These are phyloP conservation scores for Hypselothyrea guttata DNA, from an alignment of 2,888 invertebrate species.

Conservation along the genomic window DNA sequence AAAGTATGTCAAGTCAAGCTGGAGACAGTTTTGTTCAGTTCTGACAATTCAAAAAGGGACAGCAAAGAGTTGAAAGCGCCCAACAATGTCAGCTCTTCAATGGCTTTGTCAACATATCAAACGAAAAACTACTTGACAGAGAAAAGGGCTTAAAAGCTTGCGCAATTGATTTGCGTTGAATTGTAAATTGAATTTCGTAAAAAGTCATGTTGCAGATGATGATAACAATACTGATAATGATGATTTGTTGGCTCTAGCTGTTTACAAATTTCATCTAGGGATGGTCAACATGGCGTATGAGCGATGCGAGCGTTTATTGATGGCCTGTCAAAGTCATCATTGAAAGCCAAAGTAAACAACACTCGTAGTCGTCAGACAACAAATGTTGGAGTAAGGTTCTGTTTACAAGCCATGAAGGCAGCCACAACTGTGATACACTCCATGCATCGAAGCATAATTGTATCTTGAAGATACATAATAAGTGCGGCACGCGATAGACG, in stretches of 20 bases:
- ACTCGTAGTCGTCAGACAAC: conserved; percentile 32
- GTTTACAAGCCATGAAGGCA: conserved; percentile 41
- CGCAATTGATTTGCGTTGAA: conserved; percentile 11
- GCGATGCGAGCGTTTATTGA: conserved; percentile 50
- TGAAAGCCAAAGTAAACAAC: conserved; percentile 53
- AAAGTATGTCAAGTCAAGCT: conserved; percentile 43
- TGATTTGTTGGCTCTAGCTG: conserved; percentile 19
- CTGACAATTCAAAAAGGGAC: conserved; percentile 6
- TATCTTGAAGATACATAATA: conserved; percentile 52
- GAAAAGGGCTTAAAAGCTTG: neutral
- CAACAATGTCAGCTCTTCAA: conserved; percentile 16
- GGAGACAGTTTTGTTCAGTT: conserved; percentile 4
- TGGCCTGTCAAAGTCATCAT: conserved; percentile 57
- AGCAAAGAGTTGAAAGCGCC: neutral
- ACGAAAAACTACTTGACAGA: conserved; percentile 12
- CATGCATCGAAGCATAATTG: conserved; percentile 44
- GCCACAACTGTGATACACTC: conserved; percentile 13
- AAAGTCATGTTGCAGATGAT: conserved; percentile 1
- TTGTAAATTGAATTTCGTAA: conserved; percentile 14
- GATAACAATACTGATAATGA: neutral
- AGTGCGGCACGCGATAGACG: conserved; percentile 63
- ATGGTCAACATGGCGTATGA: conserved; percentile 40
- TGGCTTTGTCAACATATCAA: conserved; percentile 52
- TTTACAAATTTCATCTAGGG: conserved; percentile 35
- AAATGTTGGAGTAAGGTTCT: conserved; percentile 23